Base-by-base conservation (phyloP, 1,140 invertebrate genomes). In the Uloborus diversus region DNA sequence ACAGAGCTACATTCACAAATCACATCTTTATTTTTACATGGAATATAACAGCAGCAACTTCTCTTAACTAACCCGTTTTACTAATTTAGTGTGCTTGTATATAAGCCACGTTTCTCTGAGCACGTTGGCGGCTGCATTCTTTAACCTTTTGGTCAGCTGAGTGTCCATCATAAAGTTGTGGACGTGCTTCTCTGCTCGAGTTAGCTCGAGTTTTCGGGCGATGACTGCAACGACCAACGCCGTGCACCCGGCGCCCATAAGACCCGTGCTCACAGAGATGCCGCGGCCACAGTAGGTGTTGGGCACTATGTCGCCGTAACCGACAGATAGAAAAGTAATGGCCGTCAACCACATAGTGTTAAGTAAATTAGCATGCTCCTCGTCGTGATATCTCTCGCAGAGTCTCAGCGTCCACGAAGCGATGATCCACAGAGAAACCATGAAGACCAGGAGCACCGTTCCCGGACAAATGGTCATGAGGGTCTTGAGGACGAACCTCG, bases 91-190 rank as follows among this genome's bases (percentile, higher is more conserved):
- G 88, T 99, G 95, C 89, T 99, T 99, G 89, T 99, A 99, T 86
- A 99, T 99, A 84, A 99, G 91, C 98, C 98, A 99, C 79, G 98
- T 99, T 90, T 99, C 98, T 85, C 98, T 90, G 82, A 99, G 90
- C 80, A 99, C 98, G 89, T 99, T 99, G 75, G 98, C 98, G 83
- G 98, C 98, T 82, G 97, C 95, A 89, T 99, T 99, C 93, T 99
- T 99, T 88, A 99, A 89, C 91, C 96, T 91, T 92, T 99, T 99
- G 83, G 97, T 99, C 87, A 99, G 92, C 90, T 99, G 97, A 84
- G 97, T 99, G 88, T 99, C 98, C 96, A 99, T 99, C 98, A 99
- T 99, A 89, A 99, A 99, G 91, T 99, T 99, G 90, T 99, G 98
- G 85, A 99, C 98, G 90, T 99, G 98, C 90, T 99, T 99, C 89